phyloP scores from a whole-genome alignment of 2,113 vertebrate species.

The Panthera tigris region DNA sequence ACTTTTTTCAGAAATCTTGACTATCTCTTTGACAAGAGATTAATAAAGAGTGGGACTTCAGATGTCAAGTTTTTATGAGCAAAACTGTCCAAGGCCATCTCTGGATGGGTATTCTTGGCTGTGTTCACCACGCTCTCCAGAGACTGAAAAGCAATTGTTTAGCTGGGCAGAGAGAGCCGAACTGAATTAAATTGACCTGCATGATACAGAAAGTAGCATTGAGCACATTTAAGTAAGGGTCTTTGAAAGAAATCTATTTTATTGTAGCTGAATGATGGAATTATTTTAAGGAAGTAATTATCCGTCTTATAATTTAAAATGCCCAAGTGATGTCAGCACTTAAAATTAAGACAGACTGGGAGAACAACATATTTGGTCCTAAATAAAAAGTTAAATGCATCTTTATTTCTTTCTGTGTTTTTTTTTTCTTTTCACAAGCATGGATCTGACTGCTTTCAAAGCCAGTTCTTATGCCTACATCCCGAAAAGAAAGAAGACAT shows the following conservation, averaged over 20 bases:
- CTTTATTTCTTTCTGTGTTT: not conserved
- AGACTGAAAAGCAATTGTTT: slow-evolving; percentile 85
- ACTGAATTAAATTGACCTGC: slow-evolving; percentile 86
- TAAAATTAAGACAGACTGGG: slow-evolving; percentile 44
- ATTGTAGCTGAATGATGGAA: slow-evolving; percentile 81
- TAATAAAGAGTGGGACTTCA: slow-evolving; percentile 83
- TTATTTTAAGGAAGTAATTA: slow-evolving; percentile 85
- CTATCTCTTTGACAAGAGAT: slow-evolving; percentile 78
- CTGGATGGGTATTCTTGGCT: slow-evolving; percentile 81
- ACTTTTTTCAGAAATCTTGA: slow-evolving; percentile 77
- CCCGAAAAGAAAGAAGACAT: slow-evolving; percentile 37
- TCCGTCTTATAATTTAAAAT: slow-evolving; percentile 78
- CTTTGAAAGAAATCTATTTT: slow-evolving; percentile 85
- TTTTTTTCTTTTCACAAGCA: slow-evolving; percentile 34
- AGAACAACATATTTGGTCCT: not conserved
- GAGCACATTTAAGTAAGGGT: slow-evolving; percentile 84
- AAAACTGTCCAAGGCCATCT: slow-evolving; percentile 83
- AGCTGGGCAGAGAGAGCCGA: slow-evolving; percentile 81
- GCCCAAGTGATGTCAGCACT: slow-evolving; percentile 38
- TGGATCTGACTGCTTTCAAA: slow-evolving; percentile 45
- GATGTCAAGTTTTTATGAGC: slow-evolving; percentile 84
- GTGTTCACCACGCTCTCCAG: slow-evolving; percentile 80
- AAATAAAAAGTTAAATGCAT: not conserved
- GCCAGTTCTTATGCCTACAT: not conserved
- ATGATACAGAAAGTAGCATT: slow-evolving; percentile 77